phyloP scores from a whole-genome alignment of 2,113 vertebrate species.

The Morone saxatilis region DNA sequence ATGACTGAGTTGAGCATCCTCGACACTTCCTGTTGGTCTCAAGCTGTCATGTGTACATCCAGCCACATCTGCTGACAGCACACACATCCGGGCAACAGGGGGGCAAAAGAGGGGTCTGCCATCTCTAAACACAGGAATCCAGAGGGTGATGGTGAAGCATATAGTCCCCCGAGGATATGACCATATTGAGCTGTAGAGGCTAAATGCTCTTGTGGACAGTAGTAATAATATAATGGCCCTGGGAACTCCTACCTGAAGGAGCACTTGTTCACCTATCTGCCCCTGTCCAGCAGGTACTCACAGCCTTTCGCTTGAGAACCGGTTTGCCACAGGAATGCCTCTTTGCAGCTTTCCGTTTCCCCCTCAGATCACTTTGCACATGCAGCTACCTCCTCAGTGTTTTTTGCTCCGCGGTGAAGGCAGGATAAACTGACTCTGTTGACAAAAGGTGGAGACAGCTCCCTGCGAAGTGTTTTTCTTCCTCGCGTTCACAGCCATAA shows the following conservation, averaged over 20 bases:
- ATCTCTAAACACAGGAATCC: neutral
- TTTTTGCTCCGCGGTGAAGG: neutral
- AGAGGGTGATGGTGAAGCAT: neutral
- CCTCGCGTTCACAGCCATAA: neutral
- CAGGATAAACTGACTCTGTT: neutral
- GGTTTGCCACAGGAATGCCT: conserved; percentile 19
- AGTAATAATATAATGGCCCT: conserved; percentile 36
- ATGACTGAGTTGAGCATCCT: neutral
- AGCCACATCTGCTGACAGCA: neutral
- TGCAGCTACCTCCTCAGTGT: neutral
- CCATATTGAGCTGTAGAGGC: neutral
- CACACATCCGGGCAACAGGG: conserved; percentile 16
- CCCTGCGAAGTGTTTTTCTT: too few species aligned
- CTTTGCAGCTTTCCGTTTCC: neutral
- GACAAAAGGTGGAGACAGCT: conserved; percentile 23
- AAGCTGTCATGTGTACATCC: neutral
- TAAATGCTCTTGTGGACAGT: neutral
- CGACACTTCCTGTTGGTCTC: neutral
- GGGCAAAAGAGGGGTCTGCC: neutral
- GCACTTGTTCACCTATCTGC: neutral
- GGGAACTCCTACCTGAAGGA: conserved; percentile 31
- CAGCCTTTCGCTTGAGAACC: conserved; percentile 14
- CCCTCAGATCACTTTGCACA: neutral
- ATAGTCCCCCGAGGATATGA: neutral
- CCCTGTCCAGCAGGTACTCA: neutral